Conservation (phyloP, 2,888 invertebrate genomes). For the Dorcus hopei region DNA sequence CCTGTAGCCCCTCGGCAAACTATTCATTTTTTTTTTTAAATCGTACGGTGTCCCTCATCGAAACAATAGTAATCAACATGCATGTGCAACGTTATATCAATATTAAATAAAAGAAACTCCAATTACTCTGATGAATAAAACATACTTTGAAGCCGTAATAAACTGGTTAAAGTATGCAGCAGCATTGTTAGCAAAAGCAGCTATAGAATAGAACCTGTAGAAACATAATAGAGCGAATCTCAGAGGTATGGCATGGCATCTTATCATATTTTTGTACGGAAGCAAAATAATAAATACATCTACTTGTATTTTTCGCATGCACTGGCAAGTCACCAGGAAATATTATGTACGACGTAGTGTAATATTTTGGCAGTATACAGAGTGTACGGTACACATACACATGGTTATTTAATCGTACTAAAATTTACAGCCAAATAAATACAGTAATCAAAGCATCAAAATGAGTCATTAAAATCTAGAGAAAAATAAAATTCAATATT, state of each 20-base stretch:
- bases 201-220: neutral
- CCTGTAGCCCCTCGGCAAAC: constrained; percentile 23
- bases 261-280: too few species aligned
- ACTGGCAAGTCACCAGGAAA: too few species aligned
- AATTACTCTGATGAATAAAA: constrained; percentile 15
- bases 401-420: neutral
- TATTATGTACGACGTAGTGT: constrained; percentile 26
- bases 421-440: neutral
- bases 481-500: too few species aligned
- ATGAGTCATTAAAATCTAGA: too few species aligned
- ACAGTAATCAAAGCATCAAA: too few species aligned
- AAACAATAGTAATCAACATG: constrained; percentile 21
- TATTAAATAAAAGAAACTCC: constrained; percentile 8
- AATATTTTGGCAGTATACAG: constrained; percentile 28
- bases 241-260: constrained; percentile 17
- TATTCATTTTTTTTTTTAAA: constrained; percentile 12
- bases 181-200: constrained; percentile 24
- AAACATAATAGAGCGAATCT: constrained; percentile 1
- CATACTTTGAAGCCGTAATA: constrained; percentile 6
- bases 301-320: too few species aligned
- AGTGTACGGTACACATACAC: neutral
- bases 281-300: too few species aligned
- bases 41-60: constrained; percentile 33
- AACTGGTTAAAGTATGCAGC: constrained; percentile 16
- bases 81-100: constrained; percentile 28